phyloP scores from a whole-genome alignment of 1,140 invertebrate genomes.

The Monomorium pharaonis region DNA sequence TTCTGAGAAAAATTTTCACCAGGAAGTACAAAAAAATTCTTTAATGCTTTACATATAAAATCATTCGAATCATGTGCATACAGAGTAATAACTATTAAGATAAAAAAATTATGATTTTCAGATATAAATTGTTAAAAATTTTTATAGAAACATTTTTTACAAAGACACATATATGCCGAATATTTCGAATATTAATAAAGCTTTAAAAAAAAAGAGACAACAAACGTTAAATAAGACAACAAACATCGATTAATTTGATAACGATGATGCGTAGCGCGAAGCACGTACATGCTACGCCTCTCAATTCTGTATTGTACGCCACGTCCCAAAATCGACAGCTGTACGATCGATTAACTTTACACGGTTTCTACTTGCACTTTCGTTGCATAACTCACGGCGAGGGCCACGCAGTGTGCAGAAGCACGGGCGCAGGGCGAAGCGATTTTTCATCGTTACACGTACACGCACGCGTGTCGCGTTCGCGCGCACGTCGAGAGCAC shows the following conservation, averaged over 20 bases:
- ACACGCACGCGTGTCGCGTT: not conserved
- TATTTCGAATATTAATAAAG: not conserved
- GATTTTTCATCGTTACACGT: slow-evolving; percentile 42
- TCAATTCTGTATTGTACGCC: slow-evolving; percentile 27
- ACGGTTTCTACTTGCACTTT: slow-evolving; percentile 52
- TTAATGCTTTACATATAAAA: no score
- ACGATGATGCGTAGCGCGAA: not conserved
- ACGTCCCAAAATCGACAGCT: slow-evolving; percentile 57
- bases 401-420: slow-evolving; percentile 13
- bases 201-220: not conserved
- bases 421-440: not conserved
- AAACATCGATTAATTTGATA: not conserved
- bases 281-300: not conserved
- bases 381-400: slow-evolving; percentile 47
- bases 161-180: not conserved
- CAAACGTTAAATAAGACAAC: not conserved
- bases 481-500: not conserved
- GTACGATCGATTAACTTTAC: slow-evolving; percentile 56
- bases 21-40: no score
- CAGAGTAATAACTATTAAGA: no score
- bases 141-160: not conserved
- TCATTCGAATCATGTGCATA: no score
- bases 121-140: not conserved
- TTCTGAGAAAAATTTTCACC: no score
- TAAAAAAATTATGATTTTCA: not conserved